phyloP scores from a whole-genome alignment of 2,888 invertebrate genomes.

The Malthinus seriepunctatus region DNA sequence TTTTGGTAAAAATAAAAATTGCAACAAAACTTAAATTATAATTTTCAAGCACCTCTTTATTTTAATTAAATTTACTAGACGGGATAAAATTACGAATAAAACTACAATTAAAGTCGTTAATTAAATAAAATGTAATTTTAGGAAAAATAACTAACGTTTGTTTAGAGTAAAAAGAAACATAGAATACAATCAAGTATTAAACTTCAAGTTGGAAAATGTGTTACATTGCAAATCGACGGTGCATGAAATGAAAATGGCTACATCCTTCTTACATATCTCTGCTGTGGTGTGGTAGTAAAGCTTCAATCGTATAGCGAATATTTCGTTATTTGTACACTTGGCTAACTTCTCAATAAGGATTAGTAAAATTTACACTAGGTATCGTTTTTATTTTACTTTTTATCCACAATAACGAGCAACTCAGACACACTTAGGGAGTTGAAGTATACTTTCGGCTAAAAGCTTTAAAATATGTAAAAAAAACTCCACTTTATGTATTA shows the following conservation, averaged over 20 bases:
- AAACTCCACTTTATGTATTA: too few species aligned
- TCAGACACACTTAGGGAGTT: too few species aligned
- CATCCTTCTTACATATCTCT: constrained; percentile 39
- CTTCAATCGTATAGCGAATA: constrained; percentile 36
- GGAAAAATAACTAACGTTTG: constrained; percentile 9
- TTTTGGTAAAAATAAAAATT: too few species aligned
- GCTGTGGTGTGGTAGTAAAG: constrained; percentile 28
- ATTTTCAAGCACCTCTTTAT: too few species aligned
- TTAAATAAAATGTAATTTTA: constrained; percentile 12
- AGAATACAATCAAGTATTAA: constrained; percentile 21
- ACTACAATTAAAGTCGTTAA: too few species aligned
- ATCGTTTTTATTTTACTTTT: constrained; percentile 1
- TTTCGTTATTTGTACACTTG: constrained; percentile 38
- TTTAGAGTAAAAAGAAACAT: constrained; percentile 19
- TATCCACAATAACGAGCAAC: neutral
- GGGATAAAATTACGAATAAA: too few species aligned
- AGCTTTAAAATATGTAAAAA: too few species aligned
- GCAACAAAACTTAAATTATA: too few species aligned
- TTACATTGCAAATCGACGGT: constrained; percentile 48
- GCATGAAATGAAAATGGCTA: constrained; percentile 51
- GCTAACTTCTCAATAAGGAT: constrained; percentile 31
- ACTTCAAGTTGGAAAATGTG: constrained; percentile 23
- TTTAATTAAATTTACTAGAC: too few species aligned
- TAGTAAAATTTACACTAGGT: constrained; percentile 3
- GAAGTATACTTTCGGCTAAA: too few species aligned